Base-by-base conservation (phyloP, 1,140 invertebrate species). In the Idris sp. region DNA sequence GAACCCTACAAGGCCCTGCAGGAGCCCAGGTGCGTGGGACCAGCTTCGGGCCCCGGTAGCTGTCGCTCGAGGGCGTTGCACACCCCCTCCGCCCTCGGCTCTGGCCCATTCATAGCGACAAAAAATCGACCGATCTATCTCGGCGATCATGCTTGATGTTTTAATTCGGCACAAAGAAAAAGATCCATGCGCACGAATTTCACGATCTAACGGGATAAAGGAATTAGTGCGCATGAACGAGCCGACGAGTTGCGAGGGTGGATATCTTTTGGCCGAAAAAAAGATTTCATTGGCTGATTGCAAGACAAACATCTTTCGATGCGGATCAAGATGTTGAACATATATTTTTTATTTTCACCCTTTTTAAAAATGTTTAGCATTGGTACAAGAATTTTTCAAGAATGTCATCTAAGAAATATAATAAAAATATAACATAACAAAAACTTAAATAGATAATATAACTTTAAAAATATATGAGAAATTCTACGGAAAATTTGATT, bases 11-110 rank as follows among this genome's bases (percentile, higher is more conserved):
- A 22, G 73, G 61, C 75, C 77, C 77, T 76, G 77, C 76, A 54
- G 75, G 74, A 68, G 53, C 76, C 83, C 83, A 85, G 83, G 81
- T 85, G 83, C 83, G 83, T 86, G 84, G 84, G 83, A 86, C 84
- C 83, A 72, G 58, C 74, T 51, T 81, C 54, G 62, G 76, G 81
- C 77, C 78, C 75, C 81, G 75, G 82, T 84, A 84, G 83, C 81
- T 46, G 67, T 41, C 38, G 41, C 49, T 56, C 51, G 75, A 84
- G 82, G 82, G 81, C 81, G 82, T 81, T 81, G 69, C 79, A 81
- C 83, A 83, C 84, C 82, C 83, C 81, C 84, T 81, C 80, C 81
- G 78, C 59, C 18, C 22, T 6, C 11, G 16, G 30, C 16, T 28
- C 2, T 15, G 33, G n/a, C 15, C 49, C 31, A 59, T 65, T 65